A percentile compares a stretch with the other conserved stretches of the same genome.
Evolutionary conservation across 2,888 invertebrate species (phyloP).

Genomic region (Antheraea yamamai): DNA sequence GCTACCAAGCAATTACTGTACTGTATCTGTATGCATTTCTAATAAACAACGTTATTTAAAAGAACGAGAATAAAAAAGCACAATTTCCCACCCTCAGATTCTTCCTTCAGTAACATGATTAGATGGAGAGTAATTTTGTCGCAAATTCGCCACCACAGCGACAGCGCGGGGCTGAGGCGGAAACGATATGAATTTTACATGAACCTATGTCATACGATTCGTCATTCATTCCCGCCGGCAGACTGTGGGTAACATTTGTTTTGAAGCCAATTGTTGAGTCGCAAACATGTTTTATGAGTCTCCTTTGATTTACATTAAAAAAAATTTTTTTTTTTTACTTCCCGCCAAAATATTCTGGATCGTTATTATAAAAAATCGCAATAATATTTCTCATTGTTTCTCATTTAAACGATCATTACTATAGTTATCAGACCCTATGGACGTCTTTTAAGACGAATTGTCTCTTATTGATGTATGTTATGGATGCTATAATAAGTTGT

Average conservation of each 20-base stretch:
- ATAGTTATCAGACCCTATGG: too few species aligned
- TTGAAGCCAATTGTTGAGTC: slow-evolving; percentile 18
- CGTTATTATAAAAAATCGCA: background rate
- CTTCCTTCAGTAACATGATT: slow-evolving; percentile 60
- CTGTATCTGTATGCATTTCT: background rate
- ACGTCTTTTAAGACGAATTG: too few species aligned
- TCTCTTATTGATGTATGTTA: too few species aligned
- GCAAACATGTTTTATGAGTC: slow-evolving; percentile 17
- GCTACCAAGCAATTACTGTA: too few species aligned
- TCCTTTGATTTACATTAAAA: slow-evolving; percentile 15
- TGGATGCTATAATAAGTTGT: too few species aligned
- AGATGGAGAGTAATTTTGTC: slow-evolving; percentile 72
- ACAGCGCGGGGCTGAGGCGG: slow-evolving; percentile 42
- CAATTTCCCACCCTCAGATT: slow-evolving; percentile 9
- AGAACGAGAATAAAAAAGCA: background rate
- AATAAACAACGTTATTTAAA: background rate
- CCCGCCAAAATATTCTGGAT: background rate
- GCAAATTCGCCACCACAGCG: slow-evolving; percentile 49
- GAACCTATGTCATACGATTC: slow-evolving; percentile 63
- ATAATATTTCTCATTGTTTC: too few species aligned
- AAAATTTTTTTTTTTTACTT: background rate
- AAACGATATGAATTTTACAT: slow-evolving; percentile 73
- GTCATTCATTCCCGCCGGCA: slow-evolving; percentile 62
- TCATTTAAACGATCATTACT: too few species aligned
- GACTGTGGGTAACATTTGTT: slow-evolving; percentile 34